Evolutionary conservation across 2,888 invertebrate species (phyloP), one percentile per base, ranked within the genome.

Genomic region (Notodonta dromedarius): DNA sequence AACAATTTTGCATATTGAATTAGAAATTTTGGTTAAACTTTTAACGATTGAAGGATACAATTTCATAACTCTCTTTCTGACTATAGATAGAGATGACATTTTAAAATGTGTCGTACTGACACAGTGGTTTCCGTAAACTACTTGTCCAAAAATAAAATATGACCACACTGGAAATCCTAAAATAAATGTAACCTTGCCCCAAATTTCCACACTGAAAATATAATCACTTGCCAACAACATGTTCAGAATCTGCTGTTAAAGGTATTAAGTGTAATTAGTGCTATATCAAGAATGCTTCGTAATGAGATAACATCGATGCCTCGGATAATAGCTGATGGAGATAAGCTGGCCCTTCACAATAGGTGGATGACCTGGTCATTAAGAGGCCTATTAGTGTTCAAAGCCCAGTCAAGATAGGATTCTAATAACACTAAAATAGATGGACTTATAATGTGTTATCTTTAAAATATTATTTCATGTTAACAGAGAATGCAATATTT

Each of bases 141-240:
- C 12, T 12, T 8, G 8, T 16, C 8, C 16, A 50, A 50, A 50
- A 50, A 50, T 50, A 50, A 50, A 50, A 50, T 50, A 50, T 50
- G 50, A 50, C 16, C 50, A 50, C 50, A 50, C 16, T 16, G 8
- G n/a, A 12, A 35, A 52, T 52, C 52, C 52, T 9, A 52, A 39
- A 55, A n/a, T 55, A 61, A 62, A 51, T n/a, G 32, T 48, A 58
- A 46, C 75, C 75, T 75, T 70, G 75, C 66, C 59, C 75, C 63
- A 74, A 60, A 76, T 73, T 24, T 61, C 16, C 61, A 63, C 62
- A 68, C 68, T 68, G 62, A 63, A 70, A 66, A 67, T 70, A 66
- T 75, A 74, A 75, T 75, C 74, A 62, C 60, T 57, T 71, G 73
- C 71, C 76, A 75, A 71, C 76, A 71, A 44, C 53, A 54, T 61